Conservation (phyloP, 1,140 invertebrate species). For the Drosophila baimaii region DNA sequence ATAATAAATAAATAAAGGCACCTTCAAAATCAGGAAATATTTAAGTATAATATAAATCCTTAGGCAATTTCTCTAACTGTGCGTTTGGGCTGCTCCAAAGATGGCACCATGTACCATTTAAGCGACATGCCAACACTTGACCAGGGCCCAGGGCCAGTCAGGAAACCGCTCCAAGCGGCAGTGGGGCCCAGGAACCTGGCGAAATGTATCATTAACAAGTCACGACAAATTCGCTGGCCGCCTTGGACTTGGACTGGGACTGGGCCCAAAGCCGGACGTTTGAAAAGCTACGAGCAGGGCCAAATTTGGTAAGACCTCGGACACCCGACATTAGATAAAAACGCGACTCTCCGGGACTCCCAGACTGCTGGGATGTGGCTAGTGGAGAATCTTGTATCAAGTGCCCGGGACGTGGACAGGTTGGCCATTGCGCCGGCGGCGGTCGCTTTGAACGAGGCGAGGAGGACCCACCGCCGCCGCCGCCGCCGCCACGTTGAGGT, state of each 20-base stretch:
- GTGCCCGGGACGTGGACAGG: conserved; percentile 71
- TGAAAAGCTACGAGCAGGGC: conserved; percentile 68
- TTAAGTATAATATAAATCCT: too few relatives aligned
- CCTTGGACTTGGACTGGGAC: not conserved
- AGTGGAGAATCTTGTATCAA: conserved; percentile 55
- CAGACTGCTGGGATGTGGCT: conserved; percentile 1
- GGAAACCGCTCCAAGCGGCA: conserved; percentile 1
- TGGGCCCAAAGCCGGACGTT: too few relatives aligned
- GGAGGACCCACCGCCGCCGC: conserved; percentile 74
- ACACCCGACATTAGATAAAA: conserved; percentile 79
- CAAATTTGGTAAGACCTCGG: conserved; percentile 69
- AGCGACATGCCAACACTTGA: conserved; percentile 82
- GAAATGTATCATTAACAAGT: conserved; percentile 82
- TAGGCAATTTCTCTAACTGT: conserved; percentile 14
- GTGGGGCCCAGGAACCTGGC: conserved; percentile 12
- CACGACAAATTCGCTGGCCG: conserved; percentile 76
- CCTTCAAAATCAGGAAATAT: not conserved
- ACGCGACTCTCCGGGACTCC: conserved; percentile 29
- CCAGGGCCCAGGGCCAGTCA: conserved; percentile 49
- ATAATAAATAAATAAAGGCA: rapidly evolving
- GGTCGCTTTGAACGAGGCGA: conserved; percentile 67
- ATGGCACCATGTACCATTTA: conserved; percentile 78
- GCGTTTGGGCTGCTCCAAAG: conserved; percentile 47
- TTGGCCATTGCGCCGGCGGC: conserved; percentile 66
- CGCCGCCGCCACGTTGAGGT: conserved; percentile 64